These are phyloP conservation scores for Myotis davidii DNA, from an alignment of 2,113 vertebrate genomes.

Conservation along the genomic window DNA sequence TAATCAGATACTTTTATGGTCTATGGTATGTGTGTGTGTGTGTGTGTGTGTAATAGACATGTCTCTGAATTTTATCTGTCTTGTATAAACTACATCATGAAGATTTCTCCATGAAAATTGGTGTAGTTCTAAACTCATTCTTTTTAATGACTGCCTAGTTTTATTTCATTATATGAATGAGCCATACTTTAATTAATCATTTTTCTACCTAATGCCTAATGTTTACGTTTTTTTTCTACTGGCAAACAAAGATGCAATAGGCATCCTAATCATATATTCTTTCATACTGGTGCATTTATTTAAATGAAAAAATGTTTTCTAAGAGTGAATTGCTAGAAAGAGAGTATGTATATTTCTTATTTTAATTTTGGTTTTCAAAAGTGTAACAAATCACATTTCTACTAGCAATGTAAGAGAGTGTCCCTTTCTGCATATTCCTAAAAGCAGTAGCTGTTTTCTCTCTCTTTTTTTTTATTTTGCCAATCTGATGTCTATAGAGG, in stretches of 20 bases:
- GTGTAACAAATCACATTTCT: neutral
- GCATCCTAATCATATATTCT: neutral
- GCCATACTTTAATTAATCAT: neutral
- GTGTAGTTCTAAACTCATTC: neutral
- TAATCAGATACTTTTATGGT: neutral
- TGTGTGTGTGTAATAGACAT: neutral
- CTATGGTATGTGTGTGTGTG: neutral
- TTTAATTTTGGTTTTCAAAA: slow-evolving; percentile 17
- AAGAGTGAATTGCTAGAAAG: neutral
- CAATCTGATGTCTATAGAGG: neutral
- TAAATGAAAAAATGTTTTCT: neutral
- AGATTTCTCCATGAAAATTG: neutral
- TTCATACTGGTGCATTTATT: neutral
- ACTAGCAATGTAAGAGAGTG: neutral
- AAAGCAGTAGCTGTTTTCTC: neutral
- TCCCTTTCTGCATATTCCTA: neutral
- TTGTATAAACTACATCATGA: neutral
- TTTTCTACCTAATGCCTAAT: neutral
- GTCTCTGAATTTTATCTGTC: neutral
- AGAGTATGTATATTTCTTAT: neutral
- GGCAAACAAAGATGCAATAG: neutral
- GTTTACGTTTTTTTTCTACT: neutral
- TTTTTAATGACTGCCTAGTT: neutral
- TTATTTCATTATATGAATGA: neutral
- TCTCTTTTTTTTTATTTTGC: neutral